phyloP scores from a whole-genome alignment of 2,797 vertebrate genomes.

The Eospalax fontanierii region DNA sequence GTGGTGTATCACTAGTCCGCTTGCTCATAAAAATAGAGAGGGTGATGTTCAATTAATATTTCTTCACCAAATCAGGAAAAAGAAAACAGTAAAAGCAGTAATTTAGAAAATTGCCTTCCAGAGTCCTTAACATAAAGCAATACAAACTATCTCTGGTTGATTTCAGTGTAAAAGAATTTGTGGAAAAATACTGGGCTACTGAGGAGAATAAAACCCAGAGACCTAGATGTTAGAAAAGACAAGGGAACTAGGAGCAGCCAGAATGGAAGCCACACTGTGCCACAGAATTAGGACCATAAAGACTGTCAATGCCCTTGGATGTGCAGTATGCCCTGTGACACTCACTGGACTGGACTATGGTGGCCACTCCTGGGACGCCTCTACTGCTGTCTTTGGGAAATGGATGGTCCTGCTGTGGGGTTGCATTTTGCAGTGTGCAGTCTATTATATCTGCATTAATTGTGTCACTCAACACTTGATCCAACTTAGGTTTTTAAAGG shows the following conservation, averaged over 20 bases:
- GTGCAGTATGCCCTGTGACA: fast-evolving
- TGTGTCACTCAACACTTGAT: fast-evolving
- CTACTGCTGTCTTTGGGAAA: not conserved
- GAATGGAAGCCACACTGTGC: not conserved
- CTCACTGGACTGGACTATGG: not conserved
- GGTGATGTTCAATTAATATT: not conserved
- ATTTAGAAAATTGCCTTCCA: not conserved
- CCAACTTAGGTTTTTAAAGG: not conserved
- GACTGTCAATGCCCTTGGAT: not conserved
- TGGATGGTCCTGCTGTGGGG: not conserved
- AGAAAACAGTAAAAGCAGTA: not conserved
- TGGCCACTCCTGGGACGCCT: not conserved
- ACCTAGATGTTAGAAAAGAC: not conserved
- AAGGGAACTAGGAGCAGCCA: not conserved
- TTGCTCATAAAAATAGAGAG: not conserved
- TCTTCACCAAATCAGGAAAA: conserved; percentile 8
- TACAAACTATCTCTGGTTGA: not conserved
- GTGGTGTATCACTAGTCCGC: not conserved
- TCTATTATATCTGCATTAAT: not conserved
- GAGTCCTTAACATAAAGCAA: not conserved
- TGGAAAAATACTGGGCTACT: not conserved
- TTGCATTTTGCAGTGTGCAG: not conserved
- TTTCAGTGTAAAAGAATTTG: conserved; percentile 9
- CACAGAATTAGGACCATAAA: not conserved
- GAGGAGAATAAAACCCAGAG: not conserved